Evolutionary conservation across 2,888 invertebrate genomes (phyloP).

Genomic region (Cancer borealis): DNA sequence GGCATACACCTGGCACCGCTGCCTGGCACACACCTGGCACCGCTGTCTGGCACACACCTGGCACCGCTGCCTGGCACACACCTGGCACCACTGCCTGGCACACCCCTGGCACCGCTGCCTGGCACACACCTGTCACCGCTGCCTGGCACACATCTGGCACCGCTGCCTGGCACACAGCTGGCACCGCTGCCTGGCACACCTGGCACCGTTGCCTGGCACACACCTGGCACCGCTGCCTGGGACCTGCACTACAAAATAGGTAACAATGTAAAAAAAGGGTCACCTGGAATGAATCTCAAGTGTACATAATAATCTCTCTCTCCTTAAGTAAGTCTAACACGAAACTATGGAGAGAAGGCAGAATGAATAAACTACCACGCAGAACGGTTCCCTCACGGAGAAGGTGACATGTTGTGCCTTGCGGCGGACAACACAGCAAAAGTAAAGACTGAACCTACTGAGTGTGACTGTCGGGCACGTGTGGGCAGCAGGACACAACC

Average conservation of each 20-base stretch:
- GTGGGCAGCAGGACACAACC: not conserved
- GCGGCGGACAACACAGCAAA: not conserved
- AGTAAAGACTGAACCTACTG: conserved; percentile 14
- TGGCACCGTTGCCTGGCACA: not conserved
- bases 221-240: not conserved
- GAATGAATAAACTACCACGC: not conserved
- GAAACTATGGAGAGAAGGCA: conserved; percentile 18
- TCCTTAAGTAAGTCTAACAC: conserved; percentile 37
- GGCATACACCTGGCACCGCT: too few species aligned
- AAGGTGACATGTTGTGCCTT: not conserved
- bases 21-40: too few species aligned
- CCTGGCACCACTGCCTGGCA: too few species aligned
- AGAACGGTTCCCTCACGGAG: not conserved
- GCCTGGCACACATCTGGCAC: not conserved
- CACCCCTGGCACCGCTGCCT: too few species aligned
- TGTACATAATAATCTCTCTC: conserved; percentile 43
- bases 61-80: too few species aligned
- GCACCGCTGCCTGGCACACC: not conserved
- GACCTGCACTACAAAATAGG: conserved; percentile 35
- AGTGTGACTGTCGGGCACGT: not conserved
- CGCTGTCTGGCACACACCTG: too few species aligned
- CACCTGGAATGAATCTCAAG: conserved; percentile 18
- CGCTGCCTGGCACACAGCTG: not conserved
- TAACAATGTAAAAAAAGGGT: conserved; percentile 41
- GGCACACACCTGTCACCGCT: too few species aligned